Base-by-base conservation (phyloP, 2,888 invertebrate genomes). In the Lathronympha strigana region DNA sequence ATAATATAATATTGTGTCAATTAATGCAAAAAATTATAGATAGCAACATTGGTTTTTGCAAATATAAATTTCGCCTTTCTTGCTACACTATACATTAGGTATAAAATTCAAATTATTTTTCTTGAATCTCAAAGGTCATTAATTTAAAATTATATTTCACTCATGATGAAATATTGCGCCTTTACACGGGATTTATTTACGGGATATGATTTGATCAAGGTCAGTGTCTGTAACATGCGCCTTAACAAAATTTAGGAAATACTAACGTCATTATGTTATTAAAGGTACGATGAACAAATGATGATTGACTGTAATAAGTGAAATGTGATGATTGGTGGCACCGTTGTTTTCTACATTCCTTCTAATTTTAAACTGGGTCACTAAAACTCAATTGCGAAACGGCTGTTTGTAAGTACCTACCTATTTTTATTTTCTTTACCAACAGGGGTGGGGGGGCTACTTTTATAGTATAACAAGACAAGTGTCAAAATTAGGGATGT, bases 191-290 rank as follows among this genome's bases (percentile, higher is more conserved):
- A n/a, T n/a, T n/a, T n/a, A n/a, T n/a, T n/a, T n/a, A n/a, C n/a
- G n/a, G n/a, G n/a, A n/a, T n/a, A n/a, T n/a, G n/a, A n/a, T n/a
- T n/a, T 15, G 5, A 5, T 43, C 43, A 43, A 43, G 21, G 21
- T 43, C 21, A 21, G 3, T 21, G 19, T 8, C 21, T 4, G 1
- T 2, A 1, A 11, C 19, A 43, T 43, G 19, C 1, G 23, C 47
- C 47, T 47, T 47, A 47, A 73, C 67, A 71, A 68, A 70, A 68
- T 62, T 47, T 47, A 61, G 40, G 47, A 43, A 63, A 51, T 40
- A 21, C 28, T 4, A 38, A 38, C 54, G 47, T 64, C 64, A 69
- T 68, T 68, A 67, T 40, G 66, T 54, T 66, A 66, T 66, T 66
- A 57, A 21, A 33, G 6, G 33, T 62, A 57, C 54, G 61, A 61